phyloP scores from a whole-genome alignment of 2,113 vertebrate genomes.

The Grammomys dolichurus region DNA sequence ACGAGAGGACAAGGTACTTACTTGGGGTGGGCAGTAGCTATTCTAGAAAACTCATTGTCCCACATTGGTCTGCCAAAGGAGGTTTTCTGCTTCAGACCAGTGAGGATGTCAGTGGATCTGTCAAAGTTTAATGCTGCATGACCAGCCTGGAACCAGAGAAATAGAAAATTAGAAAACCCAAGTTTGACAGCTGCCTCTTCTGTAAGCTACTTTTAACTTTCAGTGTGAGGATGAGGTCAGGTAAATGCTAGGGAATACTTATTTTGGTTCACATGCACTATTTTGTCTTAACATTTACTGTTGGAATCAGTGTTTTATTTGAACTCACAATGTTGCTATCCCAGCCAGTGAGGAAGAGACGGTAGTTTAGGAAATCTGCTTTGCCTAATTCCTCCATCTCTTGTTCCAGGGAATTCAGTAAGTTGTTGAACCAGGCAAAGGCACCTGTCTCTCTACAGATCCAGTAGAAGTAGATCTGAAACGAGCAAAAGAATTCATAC shows the following conservation, averaged over 20 bases:
- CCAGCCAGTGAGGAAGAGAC: conserved; percentile 95
- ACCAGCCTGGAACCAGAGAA: conserved; percentile 81
- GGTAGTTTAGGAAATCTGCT: conserved; percentile 93
- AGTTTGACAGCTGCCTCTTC: conserved; percentile 11
- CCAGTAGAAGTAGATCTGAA: conserved; percentile 98
- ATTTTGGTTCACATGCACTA: not conserved
- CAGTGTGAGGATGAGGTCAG: not conserved
- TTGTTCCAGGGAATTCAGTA: conserved; percentile 92
- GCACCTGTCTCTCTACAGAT: conserved; percentile 94
- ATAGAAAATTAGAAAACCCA: not conserved
- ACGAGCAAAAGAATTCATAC: conserved; percentile 28
- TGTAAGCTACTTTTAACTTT: conserved; percentile 57
- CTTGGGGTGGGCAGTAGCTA: conserved; percentile 92
- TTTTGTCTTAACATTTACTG: conserved; percentile 36
- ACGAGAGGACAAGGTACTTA: conserved; percentile 82
- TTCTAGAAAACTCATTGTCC: conserved; percentile 92
- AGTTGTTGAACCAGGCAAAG: conserved; percentile 95
- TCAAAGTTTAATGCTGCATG: conserved; percentile 90
- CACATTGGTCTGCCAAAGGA: conserved; percentile 93
- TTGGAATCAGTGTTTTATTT: conserved; percentile 47
- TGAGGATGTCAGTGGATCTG: conserved; percentile 89
- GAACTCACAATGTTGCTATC: conserved; percentile 89
- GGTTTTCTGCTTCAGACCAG: conserved; percentile 95
- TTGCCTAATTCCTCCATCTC: conserved; percentile 94
- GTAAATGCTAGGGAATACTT: conserved; percentile 51